Evolutionary conservation across 2,888 invertebrate genomes (phyloP), one percentile per base, ranked within the genome.

Genomic region (Germaria angustata): DNA sequence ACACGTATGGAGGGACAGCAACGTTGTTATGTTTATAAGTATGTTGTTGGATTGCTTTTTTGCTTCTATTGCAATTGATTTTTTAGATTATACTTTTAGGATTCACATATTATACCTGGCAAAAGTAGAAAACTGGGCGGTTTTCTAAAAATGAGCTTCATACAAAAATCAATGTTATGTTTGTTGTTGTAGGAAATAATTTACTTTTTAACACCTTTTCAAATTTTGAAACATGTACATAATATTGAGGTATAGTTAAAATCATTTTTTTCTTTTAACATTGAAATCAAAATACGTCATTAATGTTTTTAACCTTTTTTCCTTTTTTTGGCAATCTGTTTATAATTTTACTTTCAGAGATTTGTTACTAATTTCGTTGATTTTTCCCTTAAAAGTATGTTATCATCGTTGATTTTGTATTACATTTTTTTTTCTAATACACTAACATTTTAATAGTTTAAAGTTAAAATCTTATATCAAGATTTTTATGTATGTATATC

Each of bases 21-120:
- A 53, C 5, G 39, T 55, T 53, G 22, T 61, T 59, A 32, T 46
- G 32, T 46, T 44, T 36, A 15, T 49, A 28, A n/a, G n/a, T 53
- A 5, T 28, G 22, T 34, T 63, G 17, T 61, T 49, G 46, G 34
- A 34, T 46, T 71, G 17, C 1, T 11, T 36, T 13, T 57, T 36
- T 49, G n/a, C 17, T 49, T 49, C 15, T 53, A 15, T 72, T 72
- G 41, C 57, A 79, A 72, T 79, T 79, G 66, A 79, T 72, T 72
- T 79, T 61, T 20, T 66, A 59, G 0, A 72, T 59, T 66, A 73
- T 79, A 79, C 39, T 66, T 72, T 66, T 39, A 59, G 72, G 79
- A 39, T 79, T 51, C 51, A 51, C 24, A 51, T 65, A 66, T 65
- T 36, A 36, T 46, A 59, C 24, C 5, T n/a, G 13, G 15, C 32